Percentiles rank a stretch among this genome's conserved stretches.
phyloP scores from a whole-genome alignment of 23 tunicate species.

The Ascidia mentula region DNA sequence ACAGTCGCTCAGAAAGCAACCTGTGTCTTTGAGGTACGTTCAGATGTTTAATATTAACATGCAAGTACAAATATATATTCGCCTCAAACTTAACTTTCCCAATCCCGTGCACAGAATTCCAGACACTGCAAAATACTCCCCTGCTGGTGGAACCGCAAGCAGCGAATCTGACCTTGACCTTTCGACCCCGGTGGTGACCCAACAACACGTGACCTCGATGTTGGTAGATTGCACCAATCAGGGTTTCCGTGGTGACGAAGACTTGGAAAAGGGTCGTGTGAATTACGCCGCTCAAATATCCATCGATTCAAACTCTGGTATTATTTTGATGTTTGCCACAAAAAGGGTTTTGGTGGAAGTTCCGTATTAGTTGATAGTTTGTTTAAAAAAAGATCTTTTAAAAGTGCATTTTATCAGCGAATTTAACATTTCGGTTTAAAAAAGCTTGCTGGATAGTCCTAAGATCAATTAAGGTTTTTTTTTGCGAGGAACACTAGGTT shows the following conservation, averaged over 20 bases:
- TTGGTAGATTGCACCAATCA: conserved; percentile 40
- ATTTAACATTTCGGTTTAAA: neutral
- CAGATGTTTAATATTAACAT: neutral
- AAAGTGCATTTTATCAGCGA: too few species aligned
- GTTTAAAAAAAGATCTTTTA: neutral
- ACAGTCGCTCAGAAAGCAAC: neutral
- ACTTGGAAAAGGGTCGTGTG: conserved; percentile 30
- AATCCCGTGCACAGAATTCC: conserved; percentile 8
- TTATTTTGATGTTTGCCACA: neutral
- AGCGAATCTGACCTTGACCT: neutral
- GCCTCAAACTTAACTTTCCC: neutral
- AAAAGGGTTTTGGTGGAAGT: neutral
- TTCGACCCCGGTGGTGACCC: conserved; percentile 12
- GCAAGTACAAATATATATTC: neutral
- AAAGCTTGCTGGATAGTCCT: neutral
- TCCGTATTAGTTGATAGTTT: neutral
- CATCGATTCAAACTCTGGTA: conserved; percentile 38
- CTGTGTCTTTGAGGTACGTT: neutral
- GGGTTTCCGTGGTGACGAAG: conserved; percentile 54
- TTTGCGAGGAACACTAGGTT: too few species aligned
- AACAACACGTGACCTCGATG: neutral
- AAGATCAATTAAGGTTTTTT: neutral
- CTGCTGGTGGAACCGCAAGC: neutral
- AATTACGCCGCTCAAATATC: conserved; percentile 62
- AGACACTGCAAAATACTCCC: neutral